Percentiles rank a stretch among this genome's conserved stretches.
These are phyloP conservation scores for Pangasius sanitwongsei DNA, from an alignment of 2,797 vertebrate species.

Conservation along the genomic window DNA sequence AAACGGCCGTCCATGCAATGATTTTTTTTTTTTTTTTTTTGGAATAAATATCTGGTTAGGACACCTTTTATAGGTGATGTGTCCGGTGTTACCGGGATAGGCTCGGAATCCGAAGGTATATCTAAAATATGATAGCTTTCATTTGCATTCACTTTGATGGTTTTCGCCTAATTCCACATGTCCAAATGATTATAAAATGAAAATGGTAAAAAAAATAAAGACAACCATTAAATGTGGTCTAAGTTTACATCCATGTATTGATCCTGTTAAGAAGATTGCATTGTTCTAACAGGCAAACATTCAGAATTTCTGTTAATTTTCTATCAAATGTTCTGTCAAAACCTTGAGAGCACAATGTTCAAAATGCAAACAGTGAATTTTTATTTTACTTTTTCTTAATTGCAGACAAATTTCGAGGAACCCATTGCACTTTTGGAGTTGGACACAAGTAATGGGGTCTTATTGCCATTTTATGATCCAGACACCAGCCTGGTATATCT, in stretches of 20 bases:
- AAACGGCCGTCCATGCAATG: no score
- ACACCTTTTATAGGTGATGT: no score
- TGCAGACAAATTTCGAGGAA: slow-evolving; percentile 92
- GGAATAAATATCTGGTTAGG: no score
- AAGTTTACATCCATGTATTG: background rate
- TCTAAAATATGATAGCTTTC: background rate
- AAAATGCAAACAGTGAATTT: background rate
- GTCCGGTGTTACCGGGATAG: no score
- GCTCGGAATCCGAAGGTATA: background rate
- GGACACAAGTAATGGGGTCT: slow-evolving; percentile 96
- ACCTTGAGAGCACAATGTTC: background rate
- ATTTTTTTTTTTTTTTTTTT: no score
- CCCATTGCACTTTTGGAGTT: slow-evolving; percentile 94
- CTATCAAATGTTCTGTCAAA: background rate
- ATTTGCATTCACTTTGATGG: background rate
- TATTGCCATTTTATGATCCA: slow-evolving; percentile 92
- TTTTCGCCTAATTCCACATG: background rate
- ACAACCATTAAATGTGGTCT: background rate
- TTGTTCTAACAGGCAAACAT: background rate
- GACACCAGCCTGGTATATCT: slow-evolving; percentile 95
- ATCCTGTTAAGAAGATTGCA: background rate
- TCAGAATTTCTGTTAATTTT: background rate
- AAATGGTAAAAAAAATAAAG: background rate
- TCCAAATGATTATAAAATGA: background rate
- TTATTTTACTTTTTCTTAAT: background rate